Base-by-base conservation (phyloP, 2,113 vertebrate genomes). In the Cairina moschata region DNA sequence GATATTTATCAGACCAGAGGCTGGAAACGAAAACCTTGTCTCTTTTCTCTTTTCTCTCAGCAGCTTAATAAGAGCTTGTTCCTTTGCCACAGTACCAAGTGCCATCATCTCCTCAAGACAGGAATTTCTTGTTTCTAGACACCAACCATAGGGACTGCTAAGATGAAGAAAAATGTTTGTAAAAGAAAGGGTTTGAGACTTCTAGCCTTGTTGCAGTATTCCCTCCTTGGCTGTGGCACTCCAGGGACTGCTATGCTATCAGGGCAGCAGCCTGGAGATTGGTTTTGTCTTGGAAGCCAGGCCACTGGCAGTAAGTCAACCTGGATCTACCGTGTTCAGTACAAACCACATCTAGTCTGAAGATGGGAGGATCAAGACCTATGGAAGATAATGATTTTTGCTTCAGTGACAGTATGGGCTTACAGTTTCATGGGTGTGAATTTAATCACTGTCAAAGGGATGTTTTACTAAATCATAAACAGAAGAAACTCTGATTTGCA, bases 141-240 rank as follows among this genome's bases (percentile, higher is more conserved):
- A 46, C 26, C 40, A 78, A 40, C 42, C 2, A 10, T 11, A 34
- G 0, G 0, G 88, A 68, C 2, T 0, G 0, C 26, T 44, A 11
- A 0, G 0, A 56, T 31, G 29, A 72, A 55, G 32, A 52, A 48
- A 72, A 65, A 6, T 2, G 86, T 81, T 86, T 84, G 34, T 26
- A 72, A 58, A 78, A 93, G 28, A 8, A 75, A 46, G 6, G 26
- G 14, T 88, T 87, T 29, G 31, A 13, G 11, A 34, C 1, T 0
- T 66, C 3, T 8, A 73, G 44, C 14, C 17, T 59, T 60, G 52
- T 25, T 68, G 22, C 71, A 62, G 36, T 5, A 6, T 11, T 88
- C 25, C 71, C 32, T 34, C 26, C n/a, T n/a, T 46, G 65, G 18
- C 52, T 77, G 56, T n/a, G 23, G 17, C 21, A 52, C n/a, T 42